phyloP scores from a whole-genome alignment of 1,140 invertebrate species.

The Drosophila orosa region DNA sequence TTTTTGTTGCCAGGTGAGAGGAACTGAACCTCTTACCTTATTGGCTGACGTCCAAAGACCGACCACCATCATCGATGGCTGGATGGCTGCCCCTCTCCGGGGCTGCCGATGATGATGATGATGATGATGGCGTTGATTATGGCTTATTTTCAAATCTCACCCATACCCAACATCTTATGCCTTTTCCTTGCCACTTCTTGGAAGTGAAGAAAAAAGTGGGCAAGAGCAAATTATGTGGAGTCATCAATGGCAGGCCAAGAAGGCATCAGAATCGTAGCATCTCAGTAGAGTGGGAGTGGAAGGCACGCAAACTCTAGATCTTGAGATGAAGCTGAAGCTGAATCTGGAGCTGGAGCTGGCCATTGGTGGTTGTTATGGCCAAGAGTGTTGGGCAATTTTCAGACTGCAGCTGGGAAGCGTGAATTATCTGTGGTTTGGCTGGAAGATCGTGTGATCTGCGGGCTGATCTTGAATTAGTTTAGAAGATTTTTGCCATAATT shows the following conservation, averaged over 20 bases:
- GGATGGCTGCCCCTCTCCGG: conserved; percentile 24
- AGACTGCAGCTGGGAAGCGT: conserved; percentile 22
- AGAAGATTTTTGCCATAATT: background rate
- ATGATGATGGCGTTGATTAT: conserved; percentile 81
- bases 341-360: conserved; percentile 1
- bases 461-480: conserved; percentile 9
- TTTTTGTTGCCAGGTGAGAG: conserved; percentile 59
- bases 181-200: conserved; percentile 64
- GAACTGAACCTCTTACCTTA: conserved; percentile 72
- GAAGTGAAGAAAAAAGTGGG: conserved; percentile 66
- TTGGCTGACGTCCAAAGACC: conserved; percentile 64
- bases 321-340: background rate
- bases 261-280: conserved; percentile 49
- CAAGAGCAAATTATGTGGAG: conserved; percentile 79
- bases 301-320: conserved; percentile 42
- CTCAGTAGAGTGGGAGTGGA: conserved; percentile 45
- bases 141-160: conserved; percentile 80
- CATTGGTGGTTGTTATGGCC: conserved; percentile 38
- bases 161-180: conserved; percentile 18
- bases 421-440: conserved; percentile 20
- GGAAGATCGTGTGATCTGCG: conserved; percentile 11
- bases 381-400: conserved; percentile 39
- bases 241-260: conserved; percentile 74
- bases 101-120: conserved; percentile 36
- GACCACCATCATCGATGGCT: conserved; percentile 74